Evolutionary conservation across 1,140 invertebrate genomes (phyloP).

Genomic region (Halotydeus destructor): DNA sequence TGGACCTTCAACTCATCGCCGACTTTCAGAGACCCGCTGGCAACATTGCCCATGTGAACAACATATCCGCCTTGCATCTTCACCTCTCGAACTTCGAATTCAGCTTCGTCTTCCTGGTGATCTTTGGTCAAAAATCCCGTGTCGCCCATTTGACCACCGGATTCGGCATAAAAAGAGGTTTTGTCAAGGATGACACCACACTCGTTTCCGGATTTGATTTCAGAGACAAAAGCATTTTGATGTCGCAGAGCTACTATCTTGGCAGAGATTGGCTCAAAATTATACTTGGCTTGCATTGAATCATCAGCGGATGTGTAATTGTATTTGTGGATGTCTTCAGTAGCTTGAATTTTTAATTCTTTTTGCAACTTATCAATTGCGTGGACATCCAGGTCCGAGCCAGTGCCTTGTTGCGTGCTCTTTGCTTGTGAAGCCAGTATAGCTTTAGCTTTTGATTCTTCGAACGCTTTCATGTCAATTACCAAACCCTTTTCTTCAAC

Average conservation of each 20-base stretch:
- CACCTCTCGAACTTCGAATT: slow-evolving; percentile 81
- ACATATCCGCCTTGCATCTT: slow-evolving; percentile 92
- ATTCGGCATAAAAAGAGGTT: slow-evolving; percentile 80
- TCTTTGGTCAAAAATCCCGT: slow-evolving; percentile 86
- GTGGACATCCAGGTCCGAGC: slow-evolving; percentile 79
- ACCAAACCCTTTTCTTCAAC: slow-evolving; percentile 75
- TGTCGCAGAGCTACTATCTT: slow-evolving; percentile 38
- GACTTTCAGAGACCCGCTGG: slow-evolving; percentile 49
- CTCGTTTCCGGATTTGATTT: slow-evolving; percentile 59
- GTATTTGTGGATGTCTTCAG: slow-evolving; percentile 83
- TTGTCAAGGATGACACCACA: slow-evolving; percentile 78
- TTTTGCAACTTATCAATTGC: slow-evolving; percentile 75
- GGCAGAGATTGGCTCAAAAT: slow-evolving; percentile 28
- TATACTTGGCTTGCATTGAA: slow-evolving; percentile 40
- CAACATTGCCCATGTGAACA: slow-evolving; percentile 54
- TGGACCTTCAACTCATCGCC: slow-evolving; percentile 64
- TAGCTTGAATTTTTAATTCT: slow-evolving; percentile 42
- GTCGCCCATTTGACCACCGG: slow-evolving; percentile 95
- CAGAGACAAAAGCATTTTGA: slow-evolving; percentile 65
- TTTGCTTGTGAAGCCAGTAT: slow-evolving; percentile 60
- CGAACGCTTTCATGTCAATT: slow-evolving; percentile 72
- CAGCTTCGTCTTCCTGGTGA: slow-evolving; percentile 39
- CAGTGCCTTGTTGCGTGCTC: slow-evolving; percentile 47
- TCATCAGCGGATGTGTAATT: slow-evolving; percentile 45
- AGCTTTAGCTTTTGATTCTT: slow-evolving; percentile 76